These are phyloP conservation scores for Andrena marginata DNA, from an alignment of 2,888 invertebrate genomes.

Conservation along the genomic window DNA sequence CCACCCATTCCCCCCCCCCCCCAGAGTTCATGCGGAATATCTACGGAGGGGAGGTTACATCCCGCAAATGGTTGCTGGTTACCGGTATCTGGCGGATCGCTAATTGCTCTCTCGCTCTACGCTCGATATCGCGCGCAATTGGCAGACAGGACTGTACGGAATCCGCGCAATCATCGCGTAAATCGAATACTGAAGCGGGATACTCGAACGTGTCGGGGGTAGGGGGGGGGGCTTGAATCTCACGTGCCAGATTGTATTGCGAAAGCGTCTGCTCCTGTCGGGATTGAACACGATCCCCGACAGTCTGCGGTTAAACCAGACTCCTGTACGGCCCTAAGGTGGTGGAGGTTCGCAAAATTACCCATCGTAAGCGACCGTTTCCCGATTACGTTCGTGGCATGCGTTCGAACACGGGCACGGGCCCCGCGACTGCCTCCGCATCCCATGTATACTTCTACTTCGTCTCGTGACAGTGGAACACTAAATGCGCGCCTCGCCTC, in stretches of 20 bases:
- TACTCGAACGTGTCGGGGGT: slow-evolving; percentile 50
- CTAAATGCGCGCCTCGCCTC: slow-evolving; percentile 13
- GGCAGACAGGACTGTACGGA: slow-evolving; percentile 61
- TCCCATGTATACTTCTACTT: not conserved
- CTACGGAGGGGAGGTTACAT: slow-evolving; percentile 58
- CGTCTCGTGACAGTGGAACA: slow-evolving; percentile 17
- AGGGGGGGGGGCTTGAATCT: slow-evolving; percentile 46
- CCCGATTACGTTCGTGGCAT: slow-evolving; percentile 11
- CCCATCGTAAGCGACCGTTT: not conserved
- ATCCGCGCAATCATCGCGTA: slow-evolving; percentile 62
- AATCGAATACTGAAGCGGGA: slow-evolving; percentile 57
- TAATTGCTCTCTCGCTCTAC: slow-evolving; percentile 57
- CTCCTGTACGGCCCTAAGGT: slow-evolving; percentile 43
- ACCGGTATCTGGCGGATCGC: slow-evolving; percentile 62
- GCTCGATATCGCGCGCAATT: slow-evolving; percentile 63
- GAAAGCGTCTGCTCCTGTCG: slow-evolving; percentile 32
- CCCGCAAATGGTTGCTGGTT: slow-evolving; percentile 62
- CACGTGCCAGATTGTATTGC: slow-evolving; percentile 67
- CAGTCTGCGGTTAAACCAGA: slow-evolving; percentile 12
- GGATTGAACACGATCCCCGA: slow-evolving; percentile 21
- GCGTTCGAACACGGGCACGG: not conserved
- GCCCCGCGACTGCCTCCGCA: not conserved
- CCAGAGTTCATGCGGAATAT: slow-evolving; percentile 51
- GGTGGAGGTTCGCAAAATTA: slow-evolving; percentile 48
- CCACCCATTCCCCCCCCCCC: not conserved